Evolutionary conservation across 2,888 invertebrate species (phyloP).

Genomic region (Agrotis exclamationis): DNA sequence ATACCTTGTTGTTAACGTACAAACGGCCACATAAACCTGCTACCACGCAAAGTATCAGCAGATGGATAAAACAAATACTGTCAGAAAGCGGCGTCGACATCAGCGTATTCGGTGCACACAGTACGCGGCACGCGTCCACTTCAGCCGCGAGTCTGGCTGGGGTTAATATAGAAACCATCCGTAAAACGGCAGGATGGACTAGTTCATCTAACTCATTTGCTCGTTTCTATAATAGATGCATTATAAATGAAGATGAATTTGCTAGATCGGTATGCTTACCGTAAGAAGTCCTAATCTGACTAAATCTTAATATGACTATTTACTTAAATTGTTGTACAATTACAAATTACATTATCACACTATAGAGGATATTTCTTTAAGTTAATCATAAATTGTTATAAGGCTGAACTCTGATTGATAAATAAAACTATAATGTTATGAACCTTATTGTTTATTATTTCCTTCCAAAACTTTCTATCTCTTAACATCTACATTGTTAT

Average conservation of each 20-base stretch:
- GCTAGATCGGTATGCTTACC: no score
- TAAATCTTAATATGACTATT: no score
- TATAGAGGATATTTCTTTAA: no score
- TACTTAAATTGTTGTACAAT: no score
- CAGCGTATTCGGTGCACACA: constrained; percentile 14
- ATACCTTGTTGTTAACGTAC: no score
- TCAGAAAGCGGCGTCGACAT: constrained; percentile 7
- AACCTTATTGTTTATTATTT: not conserved
- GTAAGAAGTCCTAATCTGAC: no score
- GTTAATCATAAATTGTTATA: not conserved
- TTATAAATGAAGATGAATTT: no score
- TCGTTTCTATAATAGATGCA: no score
- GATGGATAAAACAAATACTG: constrained; percentile 2
- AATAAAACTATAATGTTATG: not conserved
- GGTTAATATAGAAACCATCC: constrained; percentile 11
- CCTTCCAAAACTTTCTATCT: not conserved
- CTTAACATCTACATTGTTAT: not conserved
- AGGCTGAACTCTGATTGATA: no score
- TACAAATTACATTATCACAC: no score
- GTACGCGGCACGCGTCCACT: constrained; percentile 1
- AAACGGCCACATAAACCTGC: not conserved
- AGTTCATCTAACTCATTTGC: no score
- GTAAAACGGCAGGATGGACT: constrained; percentile 8
- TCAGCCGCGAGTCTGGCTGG: constrained; percentile 5
- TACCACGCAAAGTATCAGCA: not conserved